Percentiles rank a stretch among this genome's conserved stretches.
phyloP scores from a whole-genome alignment of 2,113 vertebrate genomes.

The Lagopus leucura region DNA sequence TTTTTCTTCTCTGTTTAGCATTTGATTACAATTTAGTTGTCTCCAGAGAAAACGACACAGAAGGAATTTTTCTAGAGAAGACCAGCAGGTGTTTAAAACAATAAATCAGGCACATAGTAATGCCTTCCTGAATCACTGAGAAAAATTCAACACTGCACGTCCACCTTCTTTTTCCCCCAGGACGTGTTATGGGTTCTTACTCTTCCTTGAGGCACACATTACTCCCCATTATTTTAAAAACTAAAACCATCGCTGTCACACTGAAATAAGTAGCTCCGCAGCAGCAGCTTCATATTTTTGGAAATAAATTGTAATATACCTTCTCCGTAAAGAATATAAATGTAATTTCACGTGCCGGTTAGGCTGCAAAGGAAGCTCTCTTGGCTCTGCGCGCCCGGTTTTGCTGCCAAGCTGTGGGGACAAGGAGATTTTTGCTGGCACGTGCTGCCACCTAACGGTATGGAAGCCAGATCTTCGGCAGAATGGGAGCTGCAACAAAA shows the following conservation, averaged over 20 bases:
- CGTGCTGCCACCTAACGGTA: constrained; percentile 42
- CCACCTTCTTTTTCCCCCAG: neutral
- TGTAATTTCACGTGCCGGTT: rapidly evolving
- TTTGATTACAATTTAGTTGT: neutral
- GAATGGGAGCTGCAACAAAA: neutral
- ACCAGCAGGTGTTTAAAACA: neutral
- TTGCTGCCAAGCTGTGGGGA: neutral
- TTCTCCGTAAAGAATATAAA: neutral
- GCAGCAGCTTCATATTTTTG: neutral
- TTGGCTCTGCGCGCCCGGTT: rapidly evolving
- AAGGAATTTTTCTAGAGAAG: neutral
- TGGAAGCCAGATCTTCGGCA: rapidly evolving
- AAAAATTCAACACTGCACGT: too few relatives aligned
- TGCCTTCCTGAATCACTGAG: neutral
- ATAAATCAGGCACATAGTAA: neutral
- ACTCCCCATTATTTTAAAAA: neutral
- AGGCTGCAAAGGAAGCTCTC: neutral
- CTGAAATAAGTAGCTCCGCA: neutral
- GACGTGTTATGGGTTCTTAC: rapidly evolving
- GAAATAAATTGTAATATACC: too few relatives aligned
- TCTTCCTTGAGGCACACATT: neutral
- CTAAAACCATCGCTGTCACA: rapidly evolving
- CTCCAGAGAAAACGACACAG: neutral
- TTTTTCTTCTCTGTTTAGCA: neutral
- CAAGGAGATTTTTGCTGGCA: neutral